Base-by-base conservation (phyloP, 2,797 vertebrate genomes). In the Paramormyrops hopkinsi region DNA sequence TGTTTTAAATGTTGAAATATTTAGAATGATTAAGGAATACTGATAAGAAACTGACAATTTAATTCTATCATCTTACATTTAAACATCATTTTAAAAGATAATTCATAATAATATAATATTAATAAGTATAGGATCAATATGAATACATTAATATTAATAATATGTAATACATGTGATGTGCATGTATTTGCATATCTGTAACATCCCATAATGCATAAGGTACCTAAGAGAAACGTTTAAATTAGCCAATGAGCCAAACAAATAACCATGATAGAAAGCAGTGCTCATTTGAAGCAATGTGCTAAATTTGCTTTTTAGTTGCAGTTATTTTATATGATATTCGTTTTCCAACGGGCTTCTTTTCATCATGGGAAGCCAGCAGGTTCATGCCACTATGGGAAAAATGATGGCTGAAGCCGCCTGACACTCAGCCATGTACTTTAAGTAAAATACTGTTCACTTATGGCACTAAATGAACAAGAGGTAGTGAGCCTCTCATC, bases 381-480 rank as follows among this genome's bases (percentile, higher is more conserved):
- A 79, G 50, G 41, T 83, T 22, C 56, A 69, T 87, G 50, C 56
- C 76, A 88, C 76, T 88, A 87, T 14, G 7, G 29, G 86, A 56
- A 17, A 17, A 88, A 65, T 6, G 87, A 95, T 93, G 92, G 90
- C 90, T 88, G 59, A 69, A 11, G 89, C 48, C 73, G 89, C 90
- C 90, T 92, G 93, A 94, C 92, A 93, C 91, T 90, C 87, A 90
- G 92, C 92, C 91, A 94, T 93, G 94, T 94, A 92, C 93, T 93
- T 94, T 93, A 93, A 94, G 73, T 86, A 88, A 54, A 89, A 51
- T 50, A 88, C 41, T 59, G 51, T 73, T 59, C 84, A 44, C 50
- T 87, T 73, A 89, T 44, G 86, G 22, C 44, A 62, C 65, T 54
- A 50, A 87, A 17, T 9, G 46, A 48, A 82, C 22, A 62, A 62